Evolutionary conservation across 1,140 invertebrate species (phyloP), one percentile per base, ranked within the genome.

Genomic region (Drosophila setifemur): DNA sequence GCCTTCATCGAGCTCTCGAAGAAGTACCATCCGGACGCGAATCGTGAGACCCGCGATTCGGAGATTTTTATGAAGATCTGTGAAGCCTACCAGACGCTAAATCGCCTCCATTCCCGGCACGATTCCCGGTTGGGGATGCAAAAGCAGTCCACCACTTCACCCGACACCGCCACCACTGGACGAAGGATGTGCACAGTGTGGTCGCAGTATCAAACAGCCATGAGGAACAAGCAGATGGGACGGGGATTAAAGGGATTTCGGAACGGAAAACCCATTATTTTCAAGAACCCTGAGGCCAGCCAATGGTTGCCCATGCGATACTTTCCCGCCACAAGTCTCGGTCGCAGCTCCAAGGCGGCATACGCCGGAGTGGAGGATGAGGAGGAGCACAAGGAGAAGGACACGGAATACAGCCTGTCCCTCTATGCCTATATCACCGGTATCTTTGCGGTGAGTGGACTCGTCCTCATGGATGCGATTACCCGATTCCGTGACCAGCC

Each of bases 21-120:
- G 14, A 79, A 64, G 14, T 86, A 81, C 19, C 81, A 85, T 58
- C 81, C 81, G 11, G 81, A 85, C 28, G 40, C 31, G 1, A 73
- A 63, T 9, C 21, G 23, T 0, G 7, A 23, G 0, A 45, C 43
- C 0, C 3, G 40, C 2, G 42, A 85, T 26, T 40, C 75, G 0
- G 72, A 69, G n/a, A 28, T 60, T 29, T 85, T 85, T 28, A 44
- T 76, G 1, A 47, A 31, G 50, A 33, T 85, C 3, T 85, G 75
- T 6, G 81, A 85, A 26, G 81, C 81, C 4, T 85, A 85, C 16
- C 52, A 66, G 16, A 44, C 60, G 3, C 68, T 85, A 1, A 48
- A 64, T 8, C 55, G 63, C 4, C 43, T 31, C 0, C 37, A 39
- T 1, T 31, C 55, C 1, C 57, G 75, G 1, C 14, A 79, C 23